Evolutionary conservation across 2,797 vertebrate genomes (phyloP), one percentile per base, ranked within the genome.

Genomic region (Scomberomorus guttatus): DNA sequence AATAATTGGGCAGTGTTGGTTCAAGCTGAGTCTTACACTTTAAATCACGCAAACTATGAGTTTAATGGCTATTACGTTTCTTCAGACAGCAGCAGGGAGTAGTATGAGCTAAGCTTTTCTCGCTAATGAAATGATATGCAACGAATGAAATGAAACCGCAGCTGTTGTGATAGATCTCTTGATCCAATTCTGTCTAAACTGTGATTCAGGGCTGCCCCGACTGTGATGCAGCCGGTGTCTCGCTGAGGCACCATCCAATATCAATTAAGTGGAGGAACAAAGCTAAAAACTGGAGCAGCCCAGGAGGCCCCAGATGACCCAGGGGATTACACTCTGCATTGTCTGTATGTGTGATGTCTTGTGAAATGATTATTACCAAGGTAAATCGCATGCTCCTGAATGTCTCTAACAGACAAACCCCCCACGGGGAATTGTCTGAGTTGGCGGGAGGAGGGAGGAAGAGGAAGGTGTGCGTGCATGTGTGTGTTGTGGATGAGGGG

Each of bases 321-420:
- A 62, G 52, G 91, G 92, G 91, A 91, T 84, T 94, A 86, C 74
- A 82, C 87, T 75, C 75, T 72, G 77, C 69, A 80, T 82, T 80
- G 89, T 89, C 85, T 89, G 88, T 87, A 76, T 90, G 89, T 91
- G 90, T 81, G 89, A 91, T 85, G 90, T 89, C 88, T 93, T 92
- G 84, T 91, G 87, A 94, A 92, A 95, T 92, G 86, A 94, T 95
- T 94, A 95, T 95, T 93, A 94, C 91, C 70, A 78, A 92, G 94
- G 93, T 94, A 95, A 92, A 94, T 95, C 72, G 71, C 87, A 87
- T 82, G 88, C 90, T 89, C 89, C 80, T 80, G 88, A 79, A 82
- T 87, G 86, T 88, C 87, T 92, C 87, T 81, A 93, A 92, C 91
- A 88, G 83, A 89, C 82, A 84, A 87, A 77, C 75, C 90, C 90